Base-by-base conservation (phyloP, 2,888 invertebrate species). In the Leptinotarsa peninsularis region DNA sequence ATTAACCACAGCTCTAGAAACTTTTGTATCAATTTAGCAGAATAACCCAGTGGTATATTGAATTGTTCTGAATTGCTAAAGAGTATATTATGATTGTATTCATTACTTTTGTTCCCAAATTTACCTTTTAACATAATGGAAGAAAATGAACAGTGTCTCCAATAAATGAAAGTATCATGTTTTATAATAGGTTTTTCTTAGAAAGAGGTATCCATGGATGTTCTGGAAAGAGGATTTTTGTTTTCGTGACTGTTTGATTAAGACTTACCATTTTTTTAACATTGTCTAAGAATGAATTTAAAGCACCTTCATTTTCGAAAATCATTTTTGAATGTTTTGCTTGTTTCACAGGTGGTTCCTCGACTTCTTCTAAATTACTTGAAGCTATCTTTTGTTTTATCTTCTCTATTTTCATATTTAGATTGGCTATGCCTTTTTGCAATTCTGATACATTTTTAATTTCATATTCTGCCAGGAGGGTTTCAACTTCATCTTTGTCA, bases 401-500 rank as follows among this genome's bases (percentile, higher is more conserved):
- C 86, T 93, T 93, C 84, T 96, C 95, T 81, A 96, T 94, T 80
- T 93, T 92, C 71, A 90, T 88, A 83, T 94, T 93, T 52, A 95
- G 88, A 78, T 91, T 91, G 76, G 91, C 89, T 81, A 96, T 93
- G 76, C 90, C 90, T 88, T 94, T 94, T 86, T 94, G 93, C n/a
- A 97, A 89, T 83, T 97, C 97, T 76, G 93, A 93, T 79, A 93
- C 91, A 82, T 91, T 93, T 74, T 93, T 92, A 71, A 96, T 91
- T 66, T 94, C 94, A 81, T 93, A 93, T 67, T 94, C 93, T 83
- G 93, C 91, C 67, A 96, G 89, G 0, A 95, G 94, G 83, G 92
- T 91, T 50, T 86, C 86, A 14, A 86, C 80, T 78, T 85, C 85
- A 83, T 94, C 94, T 71, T 93, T 92, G 14, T 93, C 91, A 80